phyloP scores from a whole-genome alignment of 2,113 vertebrate genomes.

The Corythaeola cristata region DNA sequence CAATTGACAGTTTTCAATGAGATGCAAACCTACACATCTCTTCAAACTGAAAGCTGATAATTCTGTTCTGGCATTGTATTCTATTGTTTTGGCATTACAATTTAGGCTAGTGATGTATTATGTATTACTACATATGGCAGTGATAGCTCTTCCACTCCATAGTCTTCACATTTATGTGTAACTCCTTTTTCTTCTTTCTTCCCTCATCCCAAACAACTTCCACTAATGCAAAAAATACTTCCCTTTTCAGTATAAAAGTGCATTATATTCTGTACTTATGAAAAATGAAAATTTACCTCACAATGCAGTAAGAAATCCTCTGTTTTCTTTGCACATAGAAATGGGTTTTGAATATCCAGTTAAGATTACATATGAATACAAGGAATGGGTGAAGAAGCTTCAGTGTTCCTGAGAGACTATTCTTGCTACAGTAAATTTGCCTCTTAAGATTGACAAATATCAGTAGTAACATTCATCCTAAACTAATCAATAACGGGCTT shows the following conservation, averaged over 20 bases:
- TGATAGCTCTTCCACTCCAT: neutral
- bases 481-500: neutral
- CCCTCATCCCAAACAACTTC: neutral
- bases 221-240: neutral
- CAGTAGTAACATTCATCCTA: neutral
- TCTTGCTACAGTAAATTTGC: neutral
- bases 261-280: neutral
- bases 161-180: neutral
- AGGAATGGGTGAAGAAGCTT: neutral
- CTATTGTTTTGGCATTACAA: neutral
- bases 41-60: neutral
- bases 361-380: neutral
- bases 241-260: neutral
- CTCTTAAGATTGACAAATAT: neutral
- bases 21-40: neutral
- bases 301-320: neutral
- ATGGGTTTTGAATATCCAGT: neutral
- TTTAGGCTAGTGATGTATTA: neutral
- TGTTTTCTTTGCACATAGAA: neutral
- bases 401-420: neutral
- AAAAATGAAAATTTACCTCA: neutral
- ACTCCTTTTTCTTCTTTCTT: neutral
- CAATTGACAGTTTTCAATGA: neutral
- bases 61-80: neutral
- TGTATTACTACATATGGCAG: neutral